Base-by-base conservation (phyloP, 2,888 invertebrate species). In the Caenorhabditis zanzibari region DNA sequence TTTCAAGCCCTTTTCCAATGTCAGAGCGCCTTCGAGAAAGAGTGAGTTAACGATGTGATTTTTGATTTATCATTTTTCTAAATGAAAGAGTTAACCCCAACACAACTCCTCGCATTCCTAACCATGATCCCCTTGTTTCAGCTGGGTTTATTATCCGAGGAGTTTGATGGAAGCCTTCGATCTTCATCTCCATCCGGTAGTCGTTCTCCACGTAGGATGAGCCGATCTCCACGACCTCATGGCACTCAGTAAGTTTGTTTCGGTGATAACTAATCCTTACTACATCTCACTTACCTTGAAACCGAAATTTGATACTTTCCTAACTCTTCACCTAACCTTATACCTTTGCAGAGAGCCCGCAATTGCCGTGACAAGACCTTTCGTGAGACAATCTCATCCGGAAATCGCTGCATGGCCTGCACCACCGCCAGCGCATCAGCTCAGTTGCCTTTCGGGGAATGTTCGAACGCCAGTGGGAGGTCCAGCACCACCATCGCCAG, bases 351-450 rank as follows among this genome's bases (percentile, higher is more conserved):
- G 79, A 10, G 85, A 85, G 47, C 76, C 73, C 19, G 83, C 76
- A 1, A 54, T 86, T n/a, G 85, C 58, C 16, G 77, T 87, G 28
- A 85, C 85, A 32, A 56, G 77, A 41, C 87, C 85, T 14, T 69
- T 85, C n/a, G 74, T 85, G 44, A 64, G 85, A 38, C 88, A 88
- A 74, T 90, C 91, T 1, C 89, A 90, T 61, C 91, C 91, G 58
- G 89, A 90, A 79, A 91, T 91, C 26, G 89, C 88, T 32, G 88
- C 91, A 7, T 91, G 91, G 91, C 91, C 91, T 22, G 91, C 90
- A 9, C 91, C 91, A 22, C 88, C 91, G 22, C 19, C 68, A 14
- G 52, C 82, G n/a, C 87, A 80, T 22, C 82, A 83, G 47, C 74
- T 86, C 24, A 68, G 64, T 49, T 64, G 80, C 32, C 73, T 85